A percentile compares a stretch with the other conserved stretches of the same genome.
These are phyloP conservation scores for Polydrusus pterygomalis DNA, from an alignment of 2,888 invertebrate species.

Conservation along the genomic window DNA sequence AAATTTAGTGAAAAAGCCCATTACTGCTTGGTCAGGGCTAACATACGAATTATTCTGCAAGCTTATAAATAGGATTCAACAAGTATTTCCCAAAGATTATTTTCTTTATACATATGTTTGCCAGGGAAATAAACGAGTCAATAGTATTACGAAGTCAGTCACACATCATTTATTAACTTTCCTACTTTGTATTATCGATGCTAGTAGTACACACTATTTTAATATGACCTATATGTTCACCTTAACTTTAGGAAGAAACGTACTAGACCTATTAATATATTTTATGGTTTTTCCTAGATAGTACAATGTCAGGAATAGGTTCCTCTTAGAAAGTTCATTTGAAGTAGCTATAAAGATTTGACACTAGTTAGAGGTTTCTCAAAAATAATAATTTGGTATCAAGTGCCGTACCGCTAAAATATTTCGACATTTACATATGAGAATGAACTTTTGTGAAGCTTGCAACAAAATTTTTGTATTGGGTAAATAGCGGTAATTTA, in stretches of 20 bases:
- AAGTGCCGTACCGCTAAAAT: constrained; percentile 71
- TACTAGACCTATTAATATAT: neutral
- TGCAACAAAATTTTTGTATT: neutral
- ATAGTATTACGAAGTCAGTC: no score
- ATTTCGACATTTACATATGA: constrained; percentile 56
- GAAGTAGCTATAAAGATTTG: constrained; percentile 47
- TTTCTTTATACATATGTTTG: no score
- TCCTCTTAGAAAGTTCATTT: constrained; percentile 45
- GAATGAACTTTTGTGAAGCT: constrained; percentile 49
- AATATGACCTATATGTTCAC: neutral
- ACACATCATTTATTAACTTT: neutral
- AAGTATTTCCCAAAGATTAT: no score
- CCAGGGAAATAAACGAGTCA: no score
- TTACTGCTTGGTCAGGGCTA: no score
- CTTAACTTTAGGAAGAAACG: neutral
- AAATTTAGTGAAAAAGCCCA: no score
- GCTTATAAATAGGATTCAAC: no score
- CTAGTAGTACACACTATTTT: neutral
- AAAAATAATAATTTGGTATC: constrained; percentile 66
- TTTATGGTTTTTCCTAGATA: neutral
- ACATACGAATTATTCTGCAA: no score
- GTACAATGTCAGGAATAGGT: constrained; percentile 5
- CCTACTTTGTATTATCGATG: neutral
- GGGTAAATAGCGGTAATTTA: neutral
- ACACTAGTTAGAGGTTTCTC: constrained; percentile 46